A percentile compares a stretch with the other conserved stretches of the same genome.
phyloP scores from a whole-genome alignment of 2,797 vertebrate genomes.

The Brachyrhaphis roseni region DNA sequence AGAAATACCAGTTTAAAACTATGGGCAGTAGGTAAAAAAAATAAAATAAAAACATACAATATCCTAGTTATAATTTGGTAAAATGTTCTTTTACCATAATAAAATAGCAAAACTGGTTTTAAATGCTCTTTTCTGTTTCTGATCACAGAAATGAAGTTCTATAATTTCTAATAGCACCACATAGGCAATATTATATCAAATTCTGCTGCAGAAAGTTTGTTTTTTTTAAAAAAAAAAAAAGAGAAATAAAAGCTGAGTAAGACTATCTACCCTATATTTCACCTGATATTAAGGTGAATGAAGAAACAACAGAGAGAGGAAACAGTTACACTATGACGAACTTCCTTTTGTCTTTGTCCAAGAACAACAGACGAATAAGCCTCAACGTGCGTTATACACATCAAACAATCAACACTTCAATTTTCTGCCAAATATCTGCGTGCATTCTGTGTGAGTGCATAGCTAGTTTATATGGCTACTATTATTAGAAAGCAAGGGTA shows the following conservation, averaged over 20 bases:
- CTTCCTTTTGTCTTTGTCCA: slow-evolving; percentile 38
- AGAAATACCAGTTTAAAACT: not conserved
- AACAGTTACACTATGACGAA: slow-evolving; percentile 34
- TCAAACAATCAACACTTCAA: slow-evolving; percentile 37
- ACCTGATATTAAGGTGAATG: not conserved
- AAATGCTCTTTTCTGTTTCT: not conserved
- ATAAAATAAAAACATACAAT: not conserved
- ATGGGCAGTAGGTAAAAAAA: not conserved
- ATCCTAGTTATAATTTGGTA: not conserved
- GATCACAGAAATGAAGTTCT: not conserved
- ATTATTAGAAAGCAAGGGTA: not conserved
- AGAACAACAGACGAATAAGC: slow-evolving; percentile 49
- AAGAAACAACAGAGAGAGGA: slow-evolving; percentile 26
- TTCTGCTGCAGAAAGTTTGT: not conserved
- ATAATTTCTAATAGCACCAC: not conserved
- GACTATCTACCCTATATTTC: not conserved
- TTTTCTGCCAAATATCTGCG: slow-evolving; percentile 29
- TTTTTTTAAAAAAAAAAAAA: not conserved
- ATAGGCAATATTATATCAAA: not conserved
- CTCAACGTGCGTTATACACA: slow-evolving; percentile 19
- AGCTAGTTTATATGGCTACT: not conserved
- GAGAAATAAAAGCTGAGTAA: slow-evolving; percentile 22
- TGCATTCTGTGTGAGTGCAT: slow-evolving; percentile 6
- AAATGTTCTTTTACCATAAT: too few relatives aligned
- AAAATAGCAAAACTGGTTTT: slow-evolving; percentile 15